Evolutionary conservation across 2,888 invertebrate genomes (phyloP), one percentile per base, ranked within the genome.

Genomic region (Lithophane ornitopus): DNA sequence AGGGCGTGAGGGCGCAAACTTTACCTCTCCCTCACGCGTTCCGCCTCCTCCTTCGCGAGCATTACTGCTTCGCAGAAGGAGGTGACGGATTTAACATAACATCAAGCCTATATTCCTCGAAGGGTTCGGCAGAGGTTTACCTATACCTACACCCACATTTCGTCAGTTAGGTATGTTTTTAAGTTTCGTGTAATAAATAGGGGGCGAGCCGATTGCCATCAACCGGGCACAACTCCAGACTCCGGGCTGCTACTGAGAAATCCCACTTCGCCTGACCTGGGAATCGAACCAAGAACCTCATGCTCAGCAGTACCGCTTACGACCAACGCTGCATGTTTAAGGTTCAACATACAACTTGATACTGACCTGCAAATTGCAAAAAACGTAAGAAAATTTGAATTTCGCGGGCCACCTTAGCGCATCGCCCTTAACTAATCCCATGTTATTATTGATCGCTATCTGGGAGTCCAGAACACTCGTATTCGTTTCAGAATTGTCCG

Each of bases 271-370:
- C 3, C 1, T 0, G 11, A 52, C 9, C 22, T 22, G 22, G 52
- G 52, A 52, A 46, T 16, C 16, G 16, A 46, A 46, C 16, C 46
- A 6, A 16, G 46, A 0, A 1, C 46, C 22, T 22, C 52, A 52
- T 52, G 9, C 11, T 52, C 9, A 22, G 3, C 3, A 22, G 3
- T 9, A 8, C 1, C 0, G 52, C 22, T n/a, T n/a, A 11, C 0
- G 3, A n/a, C 52, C 22, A 22, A 19, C 49, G 8, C 49, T 49
- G 46, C 19, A 22, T 7, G 52, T n/a, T 16, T 58, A n/a, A n/a
- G n/a, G n/a, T n/a, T n/a, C n/a, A n/a, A n/a, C n/a, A n/a, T n/a
- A n/a, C n/a, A n/a, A n/a, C n/a, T n/a, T n/a, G n/a, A n/a, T n/a
- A n/a, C n/a, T n/a, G n/a, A n/a, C n/a, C n/a, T n/a, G n/a, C n/a